Evolutionary conservation across 2,888 invertebrate genomes (phyloP), one percentile per base, ranked within the genome.

Genomic region (Choreutis nemorana): DNA sequence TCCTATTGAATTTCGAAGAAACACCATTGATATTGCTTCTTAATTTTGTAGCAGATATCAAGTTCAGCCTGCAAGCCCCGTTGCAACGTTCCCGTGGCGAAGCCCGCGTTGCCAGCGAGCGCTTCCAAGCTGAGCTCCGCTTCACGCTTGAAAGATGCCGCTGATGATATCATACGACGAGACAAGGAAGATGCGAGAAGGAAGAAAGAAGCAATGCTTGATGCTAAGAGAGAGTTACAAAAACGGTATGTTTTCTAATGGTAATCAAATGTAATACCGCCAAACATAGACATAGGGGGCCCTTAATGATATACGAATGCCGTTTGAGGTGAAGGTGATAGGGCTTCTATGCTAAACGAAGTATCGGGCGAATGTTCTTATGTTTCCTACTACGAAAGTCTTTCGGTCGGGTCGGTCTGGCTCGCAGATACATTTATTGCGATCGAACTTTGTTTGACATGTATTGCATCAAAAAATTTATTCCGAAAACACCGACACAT

Each of bases 131-230:
- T 62, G 1, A 56, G 50, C 21, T 45, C 52, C 3, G 33, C 63
- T 14, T 50, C 31, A 26, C 50, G 45, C 3, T 50, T 65, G 1
- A 61, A 63, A 1, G 81, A 79, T 25, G 52, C 50, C 3, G 54
- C 48, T 34, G 77, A 47, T n/a, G 72, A 70, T 39, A 55, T 18
- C 45, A 54, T 41, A 22, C 67, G 39, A 54, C 60, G 22, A 49
- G 80, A 50, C 66, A 79, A 40, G 34, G 82, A 83, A 31, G 83
- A 83, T 30, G 82, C 81, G 0, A 52, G 71, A 29, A 68, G 61
- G 41, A 86, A 86, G 56, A 81, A 83, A 29, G 85, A 86, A 13
- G 85, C 83, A 2, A 42, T 83, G 30, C 44, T 86, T 8, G 81
- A 81, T 33, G 81, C 83, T 5, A 75, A 79, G 51, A 66, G 71